Conservation (phyloP, 2,888 invertebrate species). For the Macropis europaea region DNA sequence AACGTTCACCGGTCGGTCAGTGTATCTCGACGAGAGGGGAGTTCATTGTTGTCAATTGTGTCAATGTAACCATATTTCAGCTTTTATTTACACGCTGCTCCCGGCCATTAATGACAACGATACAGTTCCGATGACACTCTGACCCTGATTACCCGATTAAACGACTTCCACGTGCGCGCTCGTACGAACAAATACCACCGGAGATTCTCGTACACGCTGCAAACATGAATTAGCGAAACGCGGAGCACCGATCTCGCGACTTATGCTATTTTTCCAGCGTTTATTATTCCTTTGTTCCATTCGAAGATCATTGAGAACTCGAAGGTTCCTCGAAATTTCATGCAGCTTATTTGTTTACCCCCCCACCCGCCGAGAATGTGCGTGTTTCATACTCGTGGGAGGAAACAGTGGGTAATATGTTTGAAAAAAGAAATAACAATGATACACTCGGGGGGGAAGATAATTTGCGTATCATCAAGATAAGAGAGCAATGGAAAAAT, state of each 20-base stretch:
- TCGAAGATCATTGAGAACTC: background rate
- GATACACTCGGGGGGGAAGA: too few species aligned
- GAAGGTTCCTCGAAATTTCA: background rate
- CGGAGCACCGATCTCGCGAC: background rate
- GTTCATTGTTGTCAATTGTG: background rate
- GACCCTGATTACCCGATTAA: conserved; percentile 59
- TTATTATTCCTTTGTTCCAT: background rate
- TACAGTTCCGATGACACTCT: conserved; percentile 58
- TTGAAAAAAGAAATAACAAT: too few species aligned
- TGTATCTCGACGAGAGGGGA: background rate
- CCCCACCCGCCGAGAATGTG: too few species aligned
- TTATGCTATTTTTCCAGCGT: background rate
- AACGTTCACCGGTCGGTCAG: background rate
- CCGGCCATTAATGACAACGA: conserved; percentile 36
- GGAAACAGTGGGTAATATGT: too few species aligned
- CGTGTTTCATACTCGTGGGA: too few species aligned
- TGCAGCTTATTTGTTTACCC: background rate
- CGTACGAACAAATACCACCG: background rate
- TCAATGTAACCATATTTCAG: conserved; percentile 24
- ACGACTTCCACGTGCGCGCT: conserved; percentile 10
- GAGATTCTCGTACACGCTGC: background rate
- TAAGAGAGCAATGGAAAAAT: too few species aligned
- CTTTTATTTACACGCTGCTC: conserved; percentile 19
- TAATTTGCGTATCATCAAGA: too few species aligned
- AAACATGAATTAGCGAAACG: conserved; percentile 2